Percentiles rank a stretch among this genome's conserved stretches.
phyloP scores from a whole-genome alignment of 2,113 vertebrate genomes.

The Lethenteron reissneri region DNA sequence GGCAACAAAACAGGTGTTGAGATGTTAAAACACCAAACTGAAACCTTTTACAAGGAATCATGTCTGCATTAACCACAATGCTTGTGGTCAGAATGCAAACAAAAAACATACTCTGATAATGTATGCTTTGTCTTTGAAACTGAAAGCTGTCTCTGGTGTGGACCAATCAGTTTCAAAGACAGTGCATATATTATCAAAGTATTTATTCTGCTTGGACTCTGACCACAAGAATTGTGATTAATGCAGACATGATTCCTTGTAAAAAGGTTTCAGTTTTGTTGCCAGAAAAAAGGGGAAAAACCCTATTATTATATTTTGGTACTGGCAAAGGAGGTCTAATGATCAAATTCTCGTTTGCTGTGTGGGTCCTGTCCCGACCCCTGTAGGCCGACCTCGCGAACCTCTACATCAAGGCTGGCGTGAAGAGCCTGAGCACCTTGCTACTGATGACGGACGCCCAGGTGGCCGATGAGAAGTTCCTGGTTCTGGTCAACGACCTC shows the following conservation, averaged over 20 bases:
- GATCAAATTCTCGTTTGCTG: background rate
- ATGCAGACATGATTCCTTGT: background rate
- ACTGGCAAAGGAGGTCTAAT: background rate
- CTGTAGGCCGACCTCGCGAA: conserved; percentile 41
- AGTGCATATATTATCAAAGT: too few species aligned
- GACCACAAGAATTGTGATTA: too few species aligned
- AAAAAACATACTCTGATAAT: too few species aligned
- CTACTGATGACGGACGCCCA: conserved; percentile 71
- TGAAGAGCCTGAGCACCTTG: conserved; percentile 56
- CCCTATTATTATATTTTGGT: background rate
- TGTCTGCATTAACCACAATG: too few species aligned
- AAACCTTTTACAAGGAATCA: too few species aligned
- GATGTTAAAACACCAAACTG: too few species aligned
- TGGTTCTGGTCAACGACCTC: conserved; percentile 75
- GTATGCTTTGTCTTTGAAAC: too few species aligned
- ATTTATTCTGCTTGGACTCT: too few species aligned
- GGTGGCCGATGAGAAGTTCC: conserved; percentile 63
- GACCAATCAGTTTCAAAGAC: too few species aligned
- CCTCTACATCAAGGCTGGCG: conserved; percentile 52
- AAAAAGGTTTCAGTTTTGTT: background rate
- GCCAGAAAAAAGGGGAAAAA: background rate
- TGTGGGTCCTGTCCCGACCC: background rate
- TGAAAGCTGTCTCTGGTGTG: too few species aligned
- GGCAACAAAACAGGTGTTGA: too few species aligned
- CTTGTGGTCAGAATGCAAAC: too few species aligned